These are phyloP conservation scores for Ptychobarbus kaznakovi DNA, from an alignment of 2,797 vertebrate species.

Conservation along the genomic window DNA sequence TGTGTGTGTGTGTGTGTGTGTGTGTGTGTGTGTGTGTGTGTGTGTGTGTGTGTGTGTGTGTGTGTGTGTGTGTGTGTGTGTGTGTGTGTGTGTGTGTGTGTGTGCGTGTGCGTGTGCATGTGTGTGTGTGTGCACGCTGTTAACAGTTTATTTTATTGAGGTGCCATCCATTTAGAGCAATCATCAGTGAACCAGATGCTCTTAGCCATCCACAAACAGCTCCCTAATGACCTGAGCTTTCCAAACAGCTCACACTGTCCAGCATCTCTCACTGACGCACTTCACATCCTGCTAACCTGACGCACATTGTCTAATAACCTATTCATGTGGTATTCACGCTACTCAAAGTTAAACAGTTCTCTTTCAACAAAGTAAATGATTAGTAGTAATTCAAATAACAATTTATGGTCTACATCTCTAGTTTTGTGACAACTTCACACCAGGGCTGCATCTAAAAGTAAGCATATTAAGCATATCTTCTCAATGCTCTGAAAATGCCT, in stretches of 20 bases:
- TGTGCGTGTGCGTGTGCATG: background rate
- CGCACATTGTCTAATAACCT: background rate
- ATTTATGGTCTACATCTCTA: background rate
- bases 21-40: background rate
- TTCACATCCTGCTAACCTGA: background rate
- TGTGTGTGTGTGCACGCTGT: background rate
- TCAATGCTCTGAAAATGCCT: background rate
- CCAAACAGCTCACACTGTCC: background rate
- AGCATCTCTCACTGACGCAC: background rate
- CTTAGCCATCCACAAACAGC: constrained; percentile 73
- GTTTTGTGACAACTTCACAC: background rate
- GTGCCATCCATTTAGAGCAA: constrained; percentile 47
- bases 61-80: background rate
- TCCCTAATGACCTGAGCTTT: constrained; percentile 59
- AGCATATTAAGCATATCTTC: background rate
- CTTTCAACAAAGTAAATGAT: background rate
- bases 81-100: background rate
- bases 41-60: background rate
- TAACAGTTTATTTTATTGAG: constrained; percentile 39
- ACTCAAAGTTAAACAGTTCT: background rate
- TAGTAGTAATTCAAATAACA: background rate
- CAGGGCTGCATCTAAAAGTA: background rate
- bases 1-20: background rate
- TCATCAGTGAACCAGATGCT: constrained; percentile 62
- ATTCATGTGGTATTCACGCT: background rate